Evolutionary conservation across 2,888 invertebrate genomes (phyloP).

Genomic region (Laothoe populi): DNA sequence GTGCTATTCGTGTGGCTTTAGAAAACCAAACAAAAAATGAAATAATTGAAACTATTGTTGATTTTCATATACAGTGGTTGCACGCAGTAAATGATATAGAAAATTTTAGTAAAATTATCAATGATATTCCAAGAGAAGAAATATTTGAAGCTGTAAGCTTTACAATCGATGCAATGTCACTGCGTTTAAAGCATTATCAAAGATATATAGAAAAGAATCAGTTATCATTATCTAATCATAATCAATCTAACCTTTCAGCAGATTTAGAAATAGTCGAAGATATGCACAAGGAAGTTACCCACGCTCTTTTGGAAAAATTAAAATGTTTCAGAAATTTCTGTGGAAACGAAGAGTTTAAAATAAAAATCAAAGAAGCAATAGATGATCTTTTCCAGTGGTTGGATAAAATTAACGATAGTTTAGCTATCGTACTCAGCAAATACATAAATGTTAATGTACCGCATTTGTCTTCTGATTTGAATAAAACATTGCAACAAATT

Average conservation of each 20-base stretch:
- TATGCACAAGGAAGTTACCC: slow-evolving; percentile 67
- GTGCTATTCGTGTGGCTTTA: slow-evolving; percentile 57
- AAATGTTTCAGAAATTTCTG: slow-evolving; percentile 58
- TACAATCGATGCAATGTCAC: slow-evolving; percentile 64
- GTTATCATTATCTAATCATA: slow-evolving; percentile 48
- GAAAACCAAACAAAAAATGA: slow-evolving; percentile 46
- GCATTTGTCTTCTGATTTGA: slow-evolving; percentile 57
- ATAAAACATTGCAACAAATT: slow-evolving; percentile 69
- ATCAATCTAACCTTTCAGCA: slow-evolving; percentile 55
- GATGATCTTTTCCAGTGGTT: slow-evolving; percentile 69
- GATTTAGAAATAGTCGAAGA: slow-evolving; percentile 76
- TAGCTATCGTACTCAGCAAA: slow-evolving; percentile 59
- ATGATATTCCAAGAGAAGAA: slow-evolving; percentile 56
- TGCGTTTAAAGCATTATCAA: slow-evolving; percentile 65
- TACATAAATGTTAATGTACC: slow-evolving; percentile 59
- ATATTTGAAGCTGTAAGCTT: slow-evolving; percentile 63
- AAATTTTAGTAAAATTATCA: slow-evolving; percentile 51
- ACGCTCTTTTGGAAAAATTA: slow-evolving; percentile 56
- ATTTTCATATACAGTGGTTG: slow-evolving; percentile 74
- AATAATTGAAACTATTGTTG: slow-evolving; percentile 63
- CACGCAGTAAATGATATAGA: slow-evolving; percentile 67
- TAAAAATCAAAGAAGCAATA: slow-evolving; percentile 49
- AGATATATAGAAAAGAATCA: slow-evolving; percentile 61
- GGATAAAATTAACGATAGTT: slow-evolving; percentile 68
- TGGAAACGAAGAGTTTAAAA: slow-evolving; percentile 55